Percentiles rank a stretch among this genome's conserved stretches.
Conservation (phyloP, 37 sponge, comb jelly and placozoan genomes). For the Aphrocallistes beatrix region DNA sequence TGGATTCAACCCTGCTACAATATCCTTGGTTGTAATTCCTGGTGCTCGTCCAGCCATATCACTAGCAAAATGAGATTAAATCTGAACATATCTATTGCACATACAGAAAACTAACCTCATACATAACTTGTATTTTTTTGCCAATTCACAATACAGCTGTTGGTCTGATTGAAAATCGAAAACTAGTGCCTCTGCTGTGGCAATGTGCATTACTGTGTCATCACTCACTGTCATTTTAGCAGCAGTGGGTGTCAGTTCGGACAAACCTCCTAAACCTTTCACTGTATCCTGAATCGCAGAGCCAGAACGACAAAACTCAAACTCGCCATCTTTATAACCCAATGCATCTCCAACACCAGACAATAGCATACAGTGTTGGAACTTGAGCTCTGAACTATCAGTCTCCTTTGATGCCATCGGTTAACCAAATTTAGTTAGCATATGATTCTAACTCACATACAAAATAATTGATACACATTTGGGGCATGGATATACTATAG, state of each 20-base stretch:
- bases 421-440: too few relatives aligned
- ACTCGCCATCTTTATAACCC: conserved; percentile 64
- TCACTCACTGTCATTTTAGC: conserved; percentile 46
- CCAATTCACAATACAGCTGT: conserved; percentile 36
- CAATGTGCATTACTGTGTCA: conserved; percentile 72
- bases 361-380: conserved; percentile 41
- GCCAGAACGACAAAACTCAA: conserved; percentile 58
- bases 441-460: too few relatives aligned
- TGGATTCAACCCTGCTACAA: conserved; percentile 27
- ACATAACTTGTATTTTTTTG: conserved; percentile 46
- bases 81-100: background rate
- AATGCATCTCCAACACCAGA: conserved; percentile 70
- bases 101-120: conserved; percentile 20
- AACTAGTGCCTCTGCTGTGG: conserved; percentile 61
- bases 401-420: too few relatives aligned
- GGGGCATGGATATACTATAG: too few relatives aligned
- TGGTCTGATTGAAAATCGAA: conserved; percentile 20
- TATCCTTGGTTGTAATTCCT: conserved; percentile 32
- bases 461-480: too few relatives aligned
- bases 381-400: background rate
- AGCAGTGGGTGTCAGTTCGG: conserved; percentile 30
- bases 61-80: background rate
- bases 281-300: conserved; percentile 36
- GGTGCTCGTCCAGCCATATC: conserved; percentile 70
- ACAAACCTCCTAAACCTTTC: conserved; percentile 37